Conservation (phyloP, 1,140 invertebrate genomes). For the Ruditapes philippinarum region DNA sequence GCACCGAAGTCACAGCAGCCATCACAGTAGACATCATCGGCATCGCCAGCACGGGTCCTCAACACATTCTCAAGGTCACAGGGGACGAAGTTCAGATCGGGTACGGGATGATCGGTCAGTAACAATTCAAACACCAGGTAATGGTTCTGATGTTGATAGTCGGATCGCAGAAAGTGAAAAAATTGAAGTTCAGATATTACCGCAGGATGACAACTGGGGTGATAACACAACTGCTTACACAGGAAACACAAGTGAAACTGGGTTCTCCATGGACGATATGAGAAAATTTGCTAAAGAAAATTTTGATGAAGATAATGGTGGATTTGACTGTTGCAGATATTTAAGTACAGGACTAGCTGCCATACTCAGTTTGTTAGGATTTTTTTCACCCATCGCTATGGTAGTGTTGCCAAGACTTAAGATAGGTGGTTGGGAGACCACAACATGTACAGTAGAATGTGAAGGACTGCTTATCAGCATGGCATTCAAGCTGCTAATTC, state of each 20-base stretch:
- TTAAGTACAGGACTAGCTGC: constrained; percentile 91
- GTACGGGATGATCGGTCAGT: constrained; percentile 83
- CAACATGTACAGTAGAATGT: constrained; percentile 93
- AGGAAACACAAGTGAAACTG: constrained; percentile 96
- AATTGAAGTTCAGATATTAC: constrained; percentile 95
- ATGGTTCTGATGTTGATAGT: constrained; percentile 80
- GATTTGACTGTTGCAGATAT: constrained; percentile 87
- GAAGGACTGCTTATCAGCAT: constrained; percentile 96
- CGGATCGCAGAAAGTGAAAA: constrained; percentile 88
- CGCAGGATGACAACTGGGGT: constrained; percentile 98
- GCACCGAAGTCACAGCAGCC: constrained; percentile 81
- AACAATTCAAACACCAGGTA: constrained; percentile 82
- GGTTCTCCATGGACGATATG: constrained; percentile 95
- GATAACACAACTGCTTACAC: constrained; percentile 98
- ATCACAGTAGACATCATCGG: constrained; percentile 75
- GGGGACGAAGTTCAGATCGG: constrained; percentile 72
- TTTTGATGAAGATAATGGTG: constrained; percentile 81
- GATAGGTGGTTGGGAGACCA: constrained; percentile 88
- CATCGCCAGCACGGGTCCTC: constrained; percentile 69
- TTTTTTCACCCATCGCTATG: constrained; percentile 97
- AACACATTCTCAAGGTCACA: constrained; percentile 62
- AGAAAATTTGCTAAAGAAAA: constrained; percentile 83
- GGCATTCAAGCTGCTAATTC: constrained; percentile 95
- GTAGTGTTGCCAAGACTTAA: constrained; percentile 92
- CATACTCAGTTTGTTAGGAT: constrained; percentile 93